Percentiles rank a stretch among this genome's conserved stretches.
phyloP scores from a whole-genome alignment of 2,113 vertebrate species.

The Nothocercus julius region DNA sequence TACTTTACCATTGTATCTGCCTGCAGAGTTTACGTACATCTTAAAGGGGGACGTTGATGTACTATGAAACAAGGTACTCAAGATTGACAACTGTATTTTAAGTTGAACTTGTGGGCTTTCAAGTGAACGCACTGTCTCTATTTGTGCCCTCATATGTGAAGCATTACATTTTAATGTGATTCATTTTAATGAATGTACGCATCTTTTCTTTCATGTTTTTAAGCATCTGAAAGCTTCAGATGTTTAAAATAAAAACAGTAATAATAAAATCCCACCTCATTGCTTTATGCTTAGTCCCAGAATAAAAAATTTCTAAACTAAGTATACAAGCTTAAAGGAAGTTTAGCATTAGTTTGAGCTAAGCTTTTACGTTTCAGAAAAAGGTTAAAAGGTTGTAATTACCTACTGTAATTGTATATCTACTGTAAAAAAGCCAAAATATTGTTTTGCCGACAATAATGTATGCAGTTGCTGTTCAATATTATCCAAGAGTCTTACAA shows the following conservation, averaged over 20 bases:
- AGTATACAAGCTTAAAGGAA: neutral
- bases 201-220: slow-evolving; percentile 14
- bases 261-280: neutral
- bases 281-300: neutral
- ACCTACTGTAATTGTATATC: neutral
- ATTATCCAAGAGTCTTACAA: neutral
- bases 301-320: neutral
- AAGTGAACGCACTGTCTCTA: neutral
- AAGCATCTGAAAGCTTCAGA: slow-evolving; percentile 23
- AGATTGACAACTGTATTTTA: neutral
- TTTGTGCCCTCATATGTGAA: slow-evolving; percentile 18
- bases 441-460: neutral
- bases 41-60: slow-evolving; percentile 1
- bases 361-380: neutral
- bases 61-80: neutral
- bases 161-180: neutral
- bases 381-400: neutral
- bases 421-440: neutral
- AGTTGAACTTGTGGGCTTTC: neutral
- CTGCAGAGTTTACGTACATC: neutral
- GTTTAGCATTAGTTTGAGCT: neutral
- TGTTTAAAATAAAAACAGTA: neutral
- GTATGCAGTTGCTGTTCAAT: neutral
- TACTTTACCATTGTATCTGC: neutral
- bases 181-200: neutral